Evolutionary conservation across 2,888 invertebrate genomes (phyloP), one percentile per base, ranked within the genome.

Genomic region (Spodoptera picta): DNA sequence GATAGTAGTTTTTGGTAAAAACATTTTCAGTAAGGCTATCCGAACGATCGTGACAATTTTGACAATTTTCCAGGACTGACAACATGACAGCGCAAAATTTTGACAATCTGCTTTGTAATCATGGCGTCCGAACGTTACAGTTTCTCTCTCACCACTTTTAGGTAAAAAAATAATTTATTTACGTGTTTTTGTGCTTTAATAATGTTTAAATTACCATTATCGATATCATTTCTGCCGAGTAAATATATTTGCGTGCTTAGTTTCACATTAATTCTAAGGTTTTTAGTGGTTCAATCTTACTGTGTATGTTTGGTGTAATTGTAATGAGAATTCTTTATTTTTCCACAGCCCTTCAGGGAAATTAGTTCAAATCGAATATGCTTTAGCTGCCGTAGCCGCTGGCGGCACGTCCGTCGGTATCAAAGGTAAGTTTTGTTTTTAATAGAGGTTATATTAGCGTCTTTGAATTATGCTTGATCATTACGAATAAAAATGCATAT

Each of bases 301-400:
- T 57, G 65, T 77, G 62, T 65, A 70, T 67, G 67, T 70, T 58
- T 46, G 11, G 56, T 65, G 27, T 53, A 67, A 68, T 55, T 60
- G 42, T 68, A 65, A 75, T 73, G 48, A 63, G 70, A 77, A 60
- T 61, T 73, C 27, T 67, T 46, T 77, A 72, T 84, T 87, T 84
- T 76, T 86, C 95, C 95, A 36, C 94, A 99, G 99, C 90, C 99
- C 99, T 19, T 99, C 99, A 27, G 99, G 99, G 77, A 99, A 99
- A 95, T 95, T 99, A 83, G 99, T 99, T 60, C 99, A 99, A 95
- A 99, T 99, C 82, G 99, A 99, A 95, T 99, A 99, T 97, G 99
- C 99, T 4, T 95, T 99, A 90, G 99, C 99, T 60, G 99, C 99
- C 41, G 99, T 99, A 31, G 98, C 99, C 65, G 98, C 99, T 71